Percentiles rank a stretch among this genome's conserved stretches.
phyloP scores from a whole-genome alignment of 2,797 vertebrate genomes.

The Intellagama lesueurii region DNA sequence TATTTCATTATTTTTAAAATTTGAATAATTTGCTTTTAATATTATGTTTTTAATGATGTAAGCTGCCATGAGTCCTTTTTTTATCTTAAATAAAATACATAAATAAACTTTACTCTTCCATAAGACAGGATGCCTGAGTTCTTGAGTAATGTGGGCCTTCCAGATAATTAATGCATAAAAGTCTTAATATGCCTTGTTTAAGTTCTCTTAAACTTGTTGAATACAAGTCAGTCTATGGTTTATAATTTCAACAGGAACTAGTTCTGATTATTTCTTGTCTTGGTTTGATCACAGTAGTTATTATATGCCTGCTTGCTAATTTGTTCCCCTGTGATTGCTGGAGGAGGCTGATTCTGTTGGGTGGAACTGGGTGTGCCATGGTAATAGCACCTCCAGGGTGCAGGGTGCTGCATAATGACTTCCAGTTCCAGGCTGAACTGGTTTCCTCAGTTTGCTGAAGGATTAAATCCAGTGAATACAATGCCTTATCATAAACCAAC shows the following conservation, averaged over 20 bases:
- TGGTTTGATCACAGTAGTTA: not conserved
- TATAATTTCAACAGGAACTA: not conserved
- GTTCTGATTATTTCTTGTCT: not conserved
- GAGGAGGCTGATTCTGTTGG: not conserved
- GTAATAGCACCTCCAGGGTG: not conserved
- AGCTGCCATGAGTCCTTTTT: too few species aligned
- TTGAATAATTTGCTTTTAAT: too few species aligned
- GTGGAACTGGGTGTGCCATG: not conserved
- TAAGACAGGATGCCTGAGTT: not conserved
- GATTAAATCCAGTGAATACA: not conserved
- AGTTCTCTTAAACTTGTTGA: not conserved
- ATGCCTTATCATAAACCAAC: not conserved
- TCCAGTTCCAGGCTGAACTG: too few species aligned
- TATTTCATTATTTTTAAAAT: too few species aligned
- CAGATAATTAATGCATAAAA: too few species aligned
- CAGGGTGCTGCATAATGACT: not conserved
- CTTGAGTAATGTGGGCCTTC: not conserved
- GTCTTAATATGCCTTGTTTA: not conserved
- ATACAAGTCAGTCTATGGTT: not conserved
- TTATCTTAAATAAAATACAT: too few species aligned
- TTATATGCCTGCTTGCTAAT: not conserved
- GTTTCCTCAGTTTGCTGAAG: not conserved
- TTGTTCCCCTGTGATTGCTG: not conserved
- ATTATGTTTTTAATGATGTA: too few species aligned
- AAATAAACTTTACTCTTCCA: not conserved